These are phyloP conservation scores for Schizaphis graminum DNA, from an alignment of 2,888 invertebrate species.

Conservation along the genomic window DNA sequence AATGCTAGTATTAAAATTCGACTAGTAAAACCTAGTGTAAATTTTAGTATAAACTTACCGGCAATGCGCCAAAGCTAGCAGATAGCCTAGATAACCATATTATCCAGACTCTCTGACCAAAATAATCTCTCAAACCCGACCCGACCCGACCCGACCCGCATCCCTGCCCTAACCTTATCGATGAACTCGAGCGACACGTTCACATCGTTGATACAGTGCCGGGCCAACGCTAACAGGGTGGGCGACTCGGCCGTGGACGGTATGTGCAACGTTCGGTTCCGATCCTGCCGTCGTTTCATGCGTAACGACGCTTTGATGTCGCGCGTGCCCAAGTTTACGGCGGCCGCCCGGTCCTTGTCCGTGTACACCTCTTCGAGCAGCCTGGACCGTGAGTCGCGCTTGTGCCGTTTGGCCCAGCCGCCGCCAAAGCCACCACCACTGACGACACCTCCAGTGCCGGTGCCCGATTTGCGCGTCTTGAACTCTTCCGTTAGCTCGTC, in stretches of 20 bases:
- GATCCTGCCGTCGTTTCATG: constrained; percentile 84
- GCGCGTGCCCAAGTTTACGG: constrained; percentile 86
- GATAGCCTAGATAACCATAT: neutral
- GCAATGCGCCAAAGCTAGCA: neutral
- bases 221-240: constrained; percentile 81
- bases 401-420: constrained; percentile 67
- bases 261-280: constrained; percentile 79
- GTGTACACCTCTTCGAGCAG: constrained; percentile 83
- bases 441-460: neutral
- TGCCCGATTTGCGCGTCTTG: constrained; percentile 66
- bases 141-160: neutral
- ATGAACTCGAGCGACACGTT: constrained; percentile 82
- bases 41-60: neutral
- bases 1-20: neutral
- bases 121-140: neutral
- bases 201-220: constrained; percentile 81
- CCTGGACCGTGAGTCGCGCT: constrained; percentile 62
- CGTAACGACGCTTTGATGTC: constrained; percentile 89
- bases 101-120: neutral
- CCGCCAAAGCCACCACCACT: constrained; percentile 49
- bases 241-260: constrained; percentile 85
- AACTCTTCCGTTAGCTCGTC: constrained; percentile 69
- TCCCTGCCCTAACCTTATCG: constrained; percentile 77
- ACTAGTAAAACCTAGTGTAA: neutral
- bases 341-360: constrained; percentile 91